Evolutionary conservation across 2,888 invertebrate species (phyloP), one percentile per base, ranked within the genome.

Genomic region (Phengaris alcon): DNA sequence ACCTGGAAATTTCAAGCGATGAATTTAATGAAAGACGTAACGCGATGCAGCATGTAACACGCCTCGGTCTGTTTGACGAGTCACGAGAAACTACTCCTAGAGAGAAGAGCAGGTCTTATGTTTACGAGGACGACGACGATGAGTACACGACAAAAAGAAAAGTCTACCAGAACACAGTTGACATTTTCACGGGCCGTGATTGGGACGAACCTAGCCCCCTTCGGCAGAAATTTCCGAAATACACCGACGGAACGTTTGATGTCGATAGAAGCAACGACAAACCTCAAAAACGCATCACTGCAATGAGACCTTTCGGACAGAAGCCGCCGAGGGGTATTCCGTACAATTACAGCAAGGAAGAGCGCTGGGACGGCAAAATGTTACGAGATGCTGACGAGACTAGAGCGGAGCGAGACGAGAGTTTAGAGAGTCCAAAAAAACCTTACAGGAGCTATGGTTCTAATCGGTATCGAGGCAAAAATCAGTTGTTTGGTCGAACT

Each of bases 401-500:
- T 35, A 35, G 4, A 35, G 35, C 3, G 35, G 35, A 35, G 35
- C 35, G 35, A 35, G 35, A 35, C 4, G 35, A 35, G 35, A 13
- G 54, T 44, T 35, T 55, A 1, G 55, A 52, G n/a, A 73, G 44
- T n/a, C 44, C 12, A 2, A 55, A 55, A 13, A 55, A 55, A 13
- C 15, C 54, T 46, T 12, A 68, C 46, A 46, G 46, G 54, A 46
- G 57, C 44, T 48, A 59, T 48, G 22, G 48, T 46, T 2, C 35
- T 35, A 48, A 48, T n/a, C 55, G 10, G 64, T 44, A 69, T 55
- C 74, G 6, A 55, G 48, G 15, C 57, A n/a, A 52, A 46, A 68
- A 57, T 3, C 46, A 5, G n/a, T 15, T 52, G 54, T 64, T n/a
- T 3, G 79, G 78, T 0, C 70, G 80, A 1, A 80, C 80, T 0